Evolutionary conservation across 2,888 invertebrate species (phyloP), one percentile per base, ranked within the genome.

Genomic region (Aspidapion aeneum): DNA sequence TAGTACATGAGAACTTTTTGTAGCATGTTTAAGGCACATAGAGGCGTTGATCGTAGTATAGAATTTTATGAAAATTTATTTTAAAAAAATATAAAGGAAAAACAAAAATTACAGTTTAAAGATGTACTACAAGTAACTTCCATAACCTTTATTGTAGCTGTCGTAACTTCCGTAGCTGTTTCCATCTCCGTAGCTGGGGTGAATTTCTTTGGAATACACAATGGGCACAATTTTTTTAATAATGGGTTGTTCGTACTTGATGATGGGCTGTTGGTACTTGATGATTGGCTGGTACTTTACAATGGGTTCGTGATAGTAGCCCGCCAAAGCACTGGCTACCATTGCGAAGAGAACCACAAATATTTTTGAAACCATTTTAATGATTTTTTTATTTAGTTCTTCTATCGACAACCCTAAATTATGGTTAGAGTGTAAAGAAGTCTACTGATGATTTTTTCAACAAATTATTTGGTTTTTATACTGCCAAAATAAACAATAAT

Each of bases 351-450:
- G 20, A 19, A 48, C 57, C 57, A 57, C 22, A 7, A 19, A 5
- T 3, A 56, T 20, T 21, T 54, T 61, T 48, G 17, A 5, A 18
- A 48, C 60, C 63, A 63, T 63, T 57, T 52, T n/a, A n/a, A n/a
- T n/a, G 50, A 18, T 50, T 56, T 1, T 18, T 21, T 19, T 18
- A 18, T 52, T 56, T 55, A n/a, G n/a, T n/a, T n/a, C n/a, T n/a
- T n/a, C n/a, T n/a, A n/a, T n/a, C n/a, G n/a, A n/a, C n/a, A n/a
- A n/a, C n/a, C n/a, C n/a, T n/a, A n/a, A n/a, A n/a, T n/a, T n/a
- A n/a, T n/a, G n/a, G n/a, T n/a, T n/a, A 35, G 35, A 35, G 35
- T 35, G 35, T 35, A 7, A 35, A 35, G 12, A 35, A 35, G 35
- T 35, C 35, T 7, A 35, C 35, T 35, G 35, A 35, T 35, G 35